These are phyloP conservation scores for Polyommatus iphigenia DNA, from an alignment of 2,888 invertebrate species.

Conservation along the genomic window DNA sequence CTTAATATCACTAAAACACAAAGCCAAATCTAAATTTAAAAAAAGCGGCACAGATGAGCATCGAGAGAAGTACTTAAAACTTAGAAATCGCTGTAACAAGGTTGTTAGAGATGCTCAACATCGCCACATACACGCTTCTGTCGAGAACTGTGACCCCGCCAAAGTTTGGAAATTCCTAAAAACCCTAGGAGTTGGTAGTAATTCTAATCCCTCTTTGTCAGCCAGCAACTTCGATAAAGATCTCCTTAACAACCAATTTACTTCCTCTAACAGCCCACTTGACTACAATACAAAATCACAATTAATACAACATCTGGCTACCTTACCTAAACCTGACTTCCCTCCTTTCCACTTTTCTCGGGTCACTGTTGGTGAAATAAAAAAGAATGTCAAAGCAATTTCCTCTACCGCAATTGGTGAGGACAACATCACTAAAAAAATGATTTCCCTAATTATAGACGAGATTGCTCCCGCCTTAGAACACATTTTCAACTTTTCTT, in stretches of 20 bases:
- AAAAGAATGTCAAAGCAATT: no score
- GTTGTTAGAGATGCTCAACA: no score
- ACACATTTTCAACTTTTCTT: no score
- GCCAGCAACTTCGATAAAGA: background rate
- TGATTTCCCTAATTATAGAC: no score
- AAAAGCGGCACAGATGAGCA: background rate
- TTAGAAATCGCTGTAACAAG: no score
- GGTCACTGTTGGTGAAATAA: background rate
- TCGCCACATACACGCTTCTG: background rate
- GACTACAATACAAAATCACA: background rate
- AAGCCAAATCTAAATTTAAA: conserved; percentile 21
- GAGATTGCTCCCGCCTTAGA: no score
- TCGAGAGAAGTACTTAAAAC: no score
- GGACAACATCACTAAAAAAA: no score
- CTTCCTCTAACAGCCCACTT: background rate
- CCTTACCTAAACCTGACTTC: background rate
- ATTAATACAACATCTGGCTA: background rate
- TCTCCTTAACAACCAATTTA: background rate
- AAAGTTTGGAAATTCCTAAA: conserved; percentile 19
- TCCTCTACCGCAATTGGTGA: no score
- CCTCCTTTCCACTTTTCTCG: background rate
- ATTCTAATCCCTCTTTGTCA: background rate
- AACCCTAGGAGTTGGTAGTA: conserved; percentile 13
- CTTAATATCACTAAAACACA: background rate
- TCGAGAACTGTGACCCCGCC: background rate